Base-by-base conservation (phyloP, 2,888 invertebrate species). In the Yponomeuta evonymella region DNA sequence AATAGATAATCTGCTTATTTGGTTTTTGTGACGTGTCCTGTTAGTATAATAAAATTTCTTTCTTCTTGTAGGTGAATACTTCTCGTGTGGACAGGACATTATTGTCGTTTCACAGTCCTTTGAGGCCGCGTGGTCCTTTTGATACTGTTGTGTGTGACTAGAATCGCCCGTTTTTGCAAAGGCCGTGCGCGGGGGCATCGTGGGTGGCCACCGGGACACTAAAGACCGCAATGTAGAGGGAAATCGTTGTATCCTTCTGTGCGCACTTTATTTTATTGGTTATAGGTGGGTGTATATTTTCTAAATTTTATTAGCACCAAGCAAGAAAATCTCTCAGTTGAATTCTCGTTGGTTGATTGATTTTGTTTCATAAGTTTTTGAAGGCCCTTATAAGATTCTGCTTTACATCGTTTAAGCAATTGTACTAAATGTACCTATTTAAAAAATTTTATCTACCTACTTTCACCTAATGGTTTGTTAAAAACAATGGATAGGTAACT, bases 181-280 rank as follows among this genome's bases (percentile, higher is more conserved):
- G 33, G 62, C 12, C 23, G 1, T 82, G 83, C 82, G 81, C 79
- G 78, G 80, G 75, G 51, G 74, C 83, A 76, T 81, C 73, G 81
- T 82, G 82, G 83, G 83, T 83, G 82, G 81, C 76, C 74, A 15
- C 72, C 76, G 78, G 75, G 67, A 36, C 51, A 67, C 67, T 62
- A 63, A 69, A 63, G 15, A 75, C 76, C 74, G 77, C 78, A 81
- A 76, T 74, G 75, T 76, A 74, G 77, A 79, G 79, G 79, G 78
- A 76, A 77, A 76, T 72, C 73, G 78, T 76, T 77, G 30, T 51
- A 70, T 70, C 30, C 58, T 69, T 62, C 30, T 70, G 63, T 62
- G 33, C 30, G 15, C 43, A 70, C n/a, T 62, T 70, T 63, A 70
- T 70, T 58, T 58, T 58, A 23, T 30, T 36, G 10, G 43, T 43